These are phyloP conservation scores for Cichladusa arquata DNA, from an alignment of 2,113 vertebrate genomes.

Conservation along the genomic window DNA sequence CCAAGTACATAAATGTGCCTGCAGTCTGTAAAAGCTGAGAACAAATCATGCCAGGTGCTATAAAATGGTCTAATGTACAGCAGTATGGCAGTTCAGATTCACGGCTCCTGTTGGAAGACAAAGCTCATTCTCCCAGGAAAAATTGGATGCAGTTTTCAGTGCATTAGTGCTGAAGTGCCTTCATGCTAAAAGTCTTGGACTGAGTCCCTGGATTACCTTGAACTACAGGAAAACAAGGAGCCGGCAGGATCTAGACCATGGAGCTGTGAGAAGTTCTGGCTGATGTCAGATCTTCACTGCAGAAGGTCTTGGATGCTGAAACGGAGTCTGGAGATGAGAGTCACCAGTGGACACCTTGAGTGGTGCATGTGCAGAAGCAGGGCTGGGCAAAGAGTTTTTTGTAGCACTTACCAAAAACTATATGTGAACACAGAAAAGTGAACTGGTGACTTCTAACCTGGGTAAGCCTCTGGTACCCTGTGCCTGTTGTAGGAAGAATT, in stretches of 20 bases:
- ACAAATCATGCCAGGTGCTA: neutral
- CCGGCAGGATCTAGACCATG: neutral
- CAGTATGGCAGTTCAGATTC: neutral
- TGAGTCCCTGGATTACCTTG: neutral
- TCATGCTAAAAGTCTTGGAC: neutral
- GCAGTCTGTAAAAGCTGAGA: constrained; percentile 8
- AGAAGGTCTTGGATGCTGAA: neutral
- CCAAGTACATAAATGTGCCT: neutral
- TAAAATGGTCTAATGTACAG: constrained; percentile 22
- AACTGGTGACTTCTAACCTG: neutral
- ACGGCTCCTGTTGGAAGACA: neutral
- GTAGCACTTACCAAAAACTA: rapidly evolving
- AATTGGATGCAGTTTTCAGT: neutral
- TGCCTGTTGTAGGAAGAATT: neutral
- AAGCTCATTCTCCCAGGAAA: neutral
- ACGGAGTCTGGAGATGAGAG: neutral
- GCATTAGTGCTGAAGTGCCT: neutral
- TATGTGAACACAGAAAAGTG: rapidly evolving
- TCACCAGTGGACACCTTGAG: neutral
- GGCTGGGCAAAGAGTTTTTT: neutral
- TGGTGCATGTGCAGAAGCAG: neutral
- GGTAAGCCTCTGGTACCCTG: neutral
- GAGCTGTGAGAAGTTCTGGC: neutral
- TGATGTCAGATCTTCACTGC: rapidly evolving
- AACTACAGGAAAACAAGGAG: neutral